These are phyloP conservation scores for Lamellibrachia columna DNA, from an alignment of 2,888 invertebrate species.

Conservation along the genomic window DNA sequence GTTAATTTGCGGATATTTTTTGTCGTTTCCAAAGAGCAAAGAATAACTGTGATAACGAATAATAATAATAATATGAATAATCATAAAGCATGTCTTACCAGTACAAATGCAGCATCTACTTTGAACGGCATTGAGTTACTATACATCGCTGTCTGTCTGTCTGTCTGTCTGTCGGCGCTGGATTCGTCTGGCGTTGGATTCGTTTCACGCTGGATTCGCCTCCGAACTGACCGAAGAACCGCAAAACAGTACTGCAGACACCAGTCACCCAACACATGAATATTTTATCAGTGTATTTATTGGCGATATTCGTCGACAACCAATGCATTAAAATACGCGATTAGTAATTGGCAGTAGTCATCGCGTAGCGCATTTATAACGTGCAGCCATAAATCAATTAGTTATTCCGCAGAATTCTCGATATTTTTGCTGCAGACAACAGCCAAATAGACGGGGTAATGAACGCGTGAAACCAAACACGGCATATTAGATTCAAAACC, in stretches of 20 bases:
- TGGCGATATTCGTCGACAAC: no score
- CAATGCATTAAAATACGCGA: no score
- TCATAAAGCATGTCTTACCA: not conserved
- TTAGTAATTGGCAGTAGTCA: no score
- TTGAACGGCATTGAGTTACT: not conserved
- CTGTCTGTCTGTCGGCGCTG: not conserved
- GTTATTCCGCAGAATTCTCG: not conserved
- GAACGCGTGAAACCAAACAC: not conserved
- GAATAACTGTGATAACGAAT: no score
- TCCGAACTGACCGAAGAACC: not conserved
- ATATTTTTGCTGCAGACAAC: not conserved
- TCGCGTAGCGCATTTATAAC: no score
- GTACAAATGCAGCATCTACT: not conserved
- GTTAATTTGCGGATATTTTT: no score
- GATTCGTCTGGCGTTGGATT: not conserved
- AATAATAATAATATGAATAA: not conserved
- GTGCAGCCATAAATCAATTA: not conserved
- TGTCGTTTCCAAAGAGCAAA: no score
- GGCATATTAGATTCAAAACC: no score
- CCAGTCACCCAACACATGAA: not conserved
- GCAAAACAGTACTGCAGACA: not conserved
- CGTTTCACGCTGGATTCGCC: not conserved
- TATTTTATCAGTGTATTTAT: no score
- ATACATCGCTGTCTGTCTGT: not conserved
- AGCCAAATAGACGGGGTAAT: not conserved